Percentiles rank a stretch among this genome's conserved stretches.
Conservation (phyloP, 2,888 invertebrate genomes). For the Plebejus melissa region DNA sequence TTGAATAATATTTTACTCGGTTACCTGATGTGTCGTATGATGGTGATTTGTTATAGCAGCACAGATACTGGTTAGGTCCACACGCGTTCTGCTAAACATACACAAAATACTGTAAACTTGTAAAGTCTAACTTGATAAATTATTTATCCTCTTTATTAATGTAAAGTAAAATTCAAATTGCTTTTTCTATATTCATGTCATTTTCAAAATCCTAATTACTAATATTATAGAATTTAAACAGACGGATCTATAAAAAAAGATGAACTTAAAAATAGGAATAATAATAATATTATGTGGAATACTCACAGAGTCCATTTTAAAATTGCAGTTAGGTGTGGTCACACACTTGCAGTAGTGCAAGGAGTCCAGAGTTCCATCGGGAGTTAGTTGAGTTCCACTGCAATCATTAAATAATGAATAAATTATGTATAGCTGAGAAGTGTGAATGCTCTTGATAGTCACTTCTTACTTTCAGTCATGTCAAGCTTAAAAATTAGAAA, state of each 20-base stretch:
- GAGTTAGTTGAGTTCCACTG: slow-evolving; percentile 32
- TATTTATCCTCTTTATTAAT: no score
- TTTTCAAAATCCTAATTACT: no score
- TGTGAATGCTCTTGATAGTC: no score
- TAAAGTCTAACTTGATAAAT: not conserved
- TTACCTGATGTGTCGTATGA: slow-evolving; percentile 45
- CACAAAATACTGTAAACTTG: not conserved
- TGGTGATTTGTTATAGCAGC: slow-evolving; percentile 76
- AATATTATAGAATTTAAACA: no score
- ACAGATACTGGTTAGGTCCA: slow-evolving; percentile 80
- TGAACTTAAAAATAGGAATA: no score
- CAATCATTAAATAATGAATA: slow-evolving; percentile 6
- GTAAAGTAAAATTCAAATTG: no score
- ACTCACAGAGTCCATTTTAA: slow-evolving; percentile 49
- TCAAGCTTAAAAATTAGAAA: no score
- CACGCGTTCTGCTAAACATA: slow-evolving; percentile 78
- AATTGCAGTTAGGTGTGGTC: slow-evolving; percentile 50
- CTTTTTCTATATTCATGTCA: no score
- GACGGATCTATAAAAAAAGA: no score
- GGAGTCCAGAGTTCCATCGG: slow-evolving; percentile 57
- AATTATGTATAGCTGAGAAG: no score
- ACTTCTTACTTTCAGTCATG: no score
- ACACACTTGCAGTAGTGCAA: slow-evolving; percentile 61
- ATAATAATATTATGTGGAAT: not conserved
- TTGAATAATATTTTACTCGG: no score